These are phyloP conservation scores for Bimastos eiseni DNA, from an alignment of 2,888 invertebrate species.

Conservation along the genomic window DNA sequence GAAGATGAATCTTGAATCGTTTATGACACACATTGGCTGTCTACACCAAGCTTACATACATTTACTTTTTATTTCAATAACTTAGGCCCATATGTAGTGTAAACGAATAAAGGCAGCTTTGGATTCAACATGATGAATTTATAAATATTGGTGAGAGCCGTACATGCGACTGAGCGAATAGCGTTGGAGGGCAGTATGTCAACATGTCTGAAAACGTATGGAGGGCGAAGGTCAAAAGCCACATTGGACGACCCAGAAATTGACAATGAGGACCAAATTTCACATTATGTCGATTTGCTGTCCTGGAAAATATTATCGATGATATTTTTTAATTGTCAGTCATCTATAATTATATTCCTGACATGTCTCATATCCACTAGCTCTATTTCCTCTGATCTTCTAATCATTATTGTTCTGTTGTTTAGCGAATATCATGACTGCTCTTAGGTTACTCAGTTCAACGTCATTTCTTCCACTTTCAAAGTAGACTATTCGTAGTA, in stretches of 20 bases:
- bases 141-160: background rate
- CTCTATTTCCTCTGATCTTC: background rate
- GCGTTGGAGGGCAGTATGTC: background rate
- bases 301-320: background rate
- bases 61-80: too few species aligned
- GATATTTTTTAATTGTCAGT: background rate
- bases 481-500: too few species aligned
- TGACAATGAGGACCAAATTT: background rate
- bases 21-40: background rate
- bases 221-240: background rate
- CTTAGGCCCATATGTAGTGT: too few species aligned
- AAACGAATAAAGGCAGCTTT: too few species aligned
- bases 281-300: background rate
- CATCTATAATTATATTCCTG: background rate
- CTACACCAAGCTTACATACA: too few species aligned
- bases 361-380: background rate
- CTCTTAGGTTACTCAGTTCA: too few species aligned
- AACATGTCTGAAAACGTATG: background rate
- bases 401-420: background rate
- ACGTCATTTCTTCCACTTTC: too few species aligned
- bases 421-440: too few species aligned
- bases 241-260: background rate
- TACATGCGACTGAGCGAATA: background rate
- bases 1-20: background rate
- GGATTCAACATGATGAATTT: background rate